Evolutionary conservation across 2,888 invertebrate genomes (phyloP).

Genomic region (Orchesellides sinensis): DNA sequence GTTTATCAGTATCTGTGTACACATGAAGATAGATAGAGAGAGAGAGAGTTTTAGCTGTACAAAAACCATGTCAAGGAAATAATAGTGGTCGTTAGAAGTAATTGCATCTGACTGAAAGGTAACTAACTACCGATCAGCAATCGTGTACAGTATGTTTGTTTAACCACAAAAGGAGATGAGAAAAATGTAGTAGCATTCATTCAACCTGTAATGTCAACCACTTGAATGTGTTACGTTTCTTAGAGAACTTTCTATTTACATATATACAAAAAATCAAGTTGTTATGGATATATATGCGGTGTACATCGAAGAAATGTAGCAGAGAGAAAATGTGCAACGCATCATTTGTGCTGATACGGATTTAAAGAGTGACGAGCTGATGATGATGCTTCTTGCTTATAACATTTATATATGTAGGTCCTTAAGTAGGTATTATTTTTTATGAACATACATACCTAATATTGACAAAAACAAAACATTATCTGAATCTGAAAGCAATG

Average conservation of each 20-base stretch:
- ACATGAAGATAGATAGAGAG: background rate
- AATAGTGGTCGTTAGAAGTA: conserved; percentile 55
- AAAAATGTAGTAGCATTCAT: background rate
- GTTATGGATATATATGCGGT: too few species aligned
- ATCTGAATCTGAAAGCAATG: too few species aligned
- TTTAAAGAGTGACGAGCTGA: too few species aligned
- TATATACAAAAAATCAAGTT: background rate
- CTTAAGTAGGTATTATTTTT: too few species aligned
- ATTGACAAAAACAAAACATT: too few species aligned
- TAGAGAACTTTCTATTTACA: background rate
- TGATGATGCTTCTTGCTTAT: too few species aligned
- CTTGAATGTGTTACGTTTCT: background rate
- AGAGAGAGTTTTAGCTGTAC: background rate
- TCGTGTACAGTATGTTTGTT: background rate
- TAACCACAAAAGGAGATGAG: background rate
- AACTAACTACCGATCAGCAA: conserved; percentile 47
- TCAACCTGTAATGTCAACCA: conserved; percentile 3
- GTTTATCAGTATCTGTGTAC: too few species aligned
- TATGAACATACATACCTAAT: too few species aligned
- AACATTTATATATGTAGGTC: too few species aligned
- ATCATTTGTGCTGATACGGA: conserved; percentile 39
- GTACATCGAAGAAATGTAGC: background rate
- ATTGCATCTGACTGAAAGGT: conserved; percentile 61
- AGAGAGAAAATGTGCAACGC: conserved; percentile 25
- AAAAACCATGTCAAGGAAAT: conserved; percentile 38